Percentiles rank a stretch among this genome's conserved stretches.
phyloP scores from a whole-genome alignment of 2,888 invertebrate species.

The Cyclophora albipunctata region DNA sequence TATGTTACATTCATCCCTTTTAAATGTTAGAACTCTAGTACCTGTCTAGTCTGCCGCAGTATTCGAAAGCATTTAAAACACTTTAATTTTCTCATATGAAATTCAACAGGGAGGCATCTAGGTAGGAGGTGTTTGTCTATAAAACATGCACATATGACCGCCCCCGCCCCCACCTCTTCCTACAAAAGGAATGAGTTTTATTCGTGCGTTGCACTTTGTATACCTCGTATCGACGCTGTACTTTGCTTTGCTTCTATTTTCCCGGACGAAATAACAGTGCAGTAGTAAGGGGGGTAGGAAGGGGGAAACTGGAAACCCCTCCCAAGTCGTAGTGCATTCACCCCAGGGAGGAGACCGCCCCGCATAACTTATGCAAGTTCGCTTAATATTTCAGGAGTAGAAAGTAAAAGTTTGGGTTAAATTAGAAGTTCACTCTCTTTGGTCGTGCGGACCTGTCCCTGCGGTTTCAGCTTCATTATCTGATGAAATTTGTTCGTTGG shows the following conservation, averaged over 20 bases:
- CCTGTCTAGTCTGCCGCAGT: too few species aligned
- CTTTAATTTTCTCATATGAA: too few species aligned
- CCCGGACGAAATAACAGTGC: conserved; percentile 30
- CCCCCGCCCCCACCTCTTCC: conserved; percentile 19
- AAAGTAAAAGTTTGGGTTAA: conserved; percentile 12
- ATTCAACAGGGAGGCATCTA: too few species aligned
- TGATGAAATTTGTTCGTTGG: conserved; percentile 20
- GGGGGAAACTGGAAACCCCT: conserved; percentile 20
- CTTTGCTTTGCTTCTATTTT: conserved; percentile 22
- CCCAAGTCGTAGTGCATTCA: conserved; percentile 40
- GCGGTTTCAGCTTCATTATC: conserved; percentile 23
- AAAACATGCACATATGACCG: too few species aligned
- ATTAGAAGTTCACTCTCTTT: conserved; percentile 14
- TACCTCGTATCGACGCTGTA: conserved; percentile 21
- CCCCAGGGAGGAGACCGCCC: conserved; percentile 26
- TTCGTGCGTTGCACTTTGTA: conserved; percentile 37
- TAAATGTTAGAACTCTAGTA: too few species aligned
- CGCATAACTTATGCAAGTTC: conserved; percentile 65
- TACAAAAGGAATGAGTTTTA: conserved; percentile 27
- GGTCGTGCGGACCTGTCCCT: conserved; percentile 5
- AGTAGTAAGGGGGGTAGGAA: conserved; percentile 20
- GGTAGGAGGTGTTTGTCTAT: too few species aligned
- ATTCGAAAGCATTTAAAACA: too few species aligned
- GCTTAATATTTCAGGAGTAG: conserved; percentile 63
- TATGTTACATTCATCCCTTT: too few species aligned